A percentile compares a stretch with the other conserved stretches of the same genome.
phyloP scores from a whole-genome alignment of 2,888 invertebrate species.

The Leptarthrus brevirostris region DNA sequence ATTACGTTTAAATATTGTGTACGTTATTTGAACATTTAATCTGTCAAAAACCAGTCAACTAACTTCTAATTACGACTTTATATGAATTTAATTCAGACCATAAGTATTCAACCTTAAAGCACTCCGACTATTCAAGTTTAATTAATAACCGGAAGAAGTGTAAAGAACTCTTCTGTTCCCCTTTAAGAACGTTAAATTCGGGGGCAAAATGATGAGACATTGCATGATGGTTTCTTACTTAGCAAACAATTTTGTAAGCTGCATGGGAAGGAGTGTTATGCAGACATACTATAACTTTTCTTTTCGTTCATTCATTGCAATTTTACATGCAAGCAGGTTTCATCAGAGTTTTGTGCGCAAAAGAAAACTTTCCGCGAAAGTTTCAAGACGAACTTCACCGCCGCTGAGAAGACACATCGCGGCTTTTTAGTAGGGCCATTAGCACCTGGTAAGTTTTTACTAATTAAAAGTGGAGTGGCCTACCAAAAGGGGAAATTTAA shows the following conservation, averaged over 20 bases:
- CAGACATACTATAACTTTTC: slow-evolving; percentile 20
- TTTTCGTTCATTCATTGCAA: slow-evolving; percentile 49
- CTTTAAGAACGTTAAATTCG: neutral
- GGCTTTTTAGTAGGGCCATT: slow-evolving; percentile 21
- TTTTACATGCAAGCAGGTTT: slow-evolving; percentile 49
- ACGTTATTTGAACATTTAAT: no score
- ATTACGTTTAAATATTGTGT: no score
- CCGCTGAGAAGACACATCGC: slow-evolving; percentile 30
- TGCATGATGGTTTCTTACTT: slow-evolving; percentile 11
- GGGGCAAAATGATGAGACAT: neutral
- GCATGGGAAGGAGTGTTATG: slow-evolving; percentile 34
- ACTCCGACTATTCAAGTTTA: no score
- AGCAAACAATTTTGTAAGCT: neutral
- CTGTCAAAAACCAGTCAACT: no score
- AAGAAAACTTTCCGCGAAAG: slow-evolving; percentile 30
- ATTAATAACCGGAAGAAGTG: slow-evolving; percentile 1
- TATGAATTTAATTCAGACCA: no score
- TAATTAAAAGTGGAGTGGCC: slow-evolving; percentile 47
- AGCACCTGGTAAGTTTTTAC: slow-evolving; percentile 26
- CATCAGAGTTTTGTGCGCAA: slow-evolving; percentile 5
- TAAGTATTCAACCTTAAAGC: no score
- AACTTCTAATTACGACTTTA: no score
- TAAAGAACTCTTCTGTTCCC: neutral
- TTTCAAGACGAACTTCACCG: slow-evolving; percentile 30
- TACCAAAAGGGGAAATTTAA: no score